A percentile compares a stretch with the other conserved stretches of the same genome.
phyloP scores from a whole-genome alignment of 2,888 invertebrate genomes.

The Chloroclystis v-ata region DNA sequence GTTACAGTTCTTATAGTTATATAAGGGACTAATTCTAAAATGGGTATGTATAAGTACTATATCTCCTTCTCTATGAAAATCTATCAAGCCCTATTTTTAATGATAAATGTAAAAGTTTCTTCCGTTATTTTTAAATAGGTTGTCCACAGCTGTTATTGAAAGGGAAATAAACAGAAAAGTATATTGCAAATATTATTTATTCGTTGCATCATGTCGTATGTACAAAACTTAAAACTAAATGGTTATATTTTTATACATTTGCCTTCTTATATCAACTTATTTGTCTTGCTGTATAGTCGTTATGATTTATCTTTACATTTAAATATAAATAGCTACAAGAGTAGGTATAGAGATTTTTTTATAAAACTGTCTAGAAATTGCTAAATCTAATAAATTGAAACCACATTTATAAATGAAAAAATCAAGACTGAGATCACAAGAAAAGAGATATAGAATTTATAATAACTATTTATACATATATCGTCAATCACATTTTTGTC shows the following conservation, averaged over 20 bases:
- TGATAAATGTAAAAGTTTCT: too few species aligned
- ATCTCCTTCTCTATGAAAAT: too few species aligned
- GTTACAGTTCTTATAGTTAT: too few species aligned
- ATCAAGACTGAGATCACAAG: slow-evolving; percentile 47
- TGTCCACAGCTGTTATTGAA: too few species aligned
- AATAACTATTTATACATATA: slow-evolving; percentile 35
- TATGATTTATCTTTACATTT: background rate
- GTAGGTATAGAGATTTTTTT: background rate
- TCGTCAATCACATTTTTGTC: slow-evolving; percentile 38
- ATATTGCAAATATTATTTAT: slow-evolving; percentile 52
- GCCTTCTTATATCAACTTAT: slow-evolving; percentile 48
- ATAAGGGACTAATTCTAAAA: too few species aligned
- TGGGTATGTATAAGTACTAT: too few species aligned
- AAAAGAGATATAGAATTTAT: slow-evolving; percentile 31
- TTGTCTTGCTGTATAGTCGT: slow-evolving; percentile 47
- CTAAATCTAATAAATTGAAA: background rate
- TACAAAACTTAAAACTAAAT: slow-evolving; percentile 56
- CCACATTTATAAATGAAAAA: slow-evolving; percentile 9
- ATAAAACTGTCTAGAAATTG: too few species aligned
- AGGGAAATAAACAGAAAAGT: slow-evolving; percentile 18
- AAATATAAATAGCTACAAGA: background rate
- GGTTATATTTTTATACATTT: slow-evolving; percentile 52
- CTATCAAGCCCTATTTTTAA: too few species aligned
- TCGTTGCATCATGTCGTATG: slow-evolving; percentile 59
- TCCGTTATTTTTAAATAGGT: too few species aligned